Conservation (phyloP, 2,113 vertebrate species). For the Mohoua ochrocephala region DNA sequence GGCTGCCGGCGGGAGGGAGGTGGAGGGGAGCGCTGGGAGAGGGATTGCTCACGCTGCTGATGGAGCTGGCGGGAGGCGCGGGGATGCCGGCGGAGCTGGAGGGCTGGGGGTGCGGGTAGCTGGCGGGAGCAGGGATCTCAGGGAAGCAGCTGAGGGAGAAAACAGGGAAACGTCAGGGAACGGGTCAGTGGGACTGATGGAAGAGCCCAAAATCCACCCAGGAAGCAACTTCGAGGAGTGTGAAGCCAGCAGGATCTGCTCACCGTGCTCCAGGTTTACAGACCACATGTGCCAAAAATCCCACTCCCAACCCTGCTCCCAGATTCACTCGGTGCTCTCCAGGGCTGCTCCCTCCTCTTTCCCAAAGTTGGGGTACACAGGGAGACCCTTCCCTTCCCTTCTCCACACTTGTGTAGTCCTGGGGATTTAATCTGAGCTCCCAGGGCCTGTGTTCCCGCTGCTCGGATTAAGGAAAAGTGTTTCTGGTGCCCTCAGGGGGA, state of each 20-base stretch:
- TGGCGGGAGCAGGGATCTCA: conserved; percentile 85
- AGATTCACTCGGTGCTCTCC: not conserved
- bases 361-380: rapidly evolving
- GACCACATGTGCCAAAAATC: not conserved
- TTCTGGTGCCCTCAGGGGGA: not conserved
- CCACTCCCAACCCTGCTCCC: not conserved
- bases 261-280: rapidly evolving
- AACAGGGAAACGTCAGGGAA: not conserved
- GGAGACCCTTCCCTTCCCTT: not conserved
- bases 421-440: not conserved
- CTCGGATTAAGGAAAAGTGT: not conserved
- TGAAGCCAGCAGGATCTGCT: not conserved
- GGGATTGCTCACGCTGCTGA: conserved; percentile 41
- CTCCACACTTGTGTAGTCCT: rapidly evolving
- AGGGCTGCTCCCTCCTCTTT: no score
- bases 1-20: conserved; percentile 56
- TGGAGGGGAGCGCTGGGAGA: conserved; percentile 63
- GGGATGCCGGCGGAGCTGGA: conserved; percentile 55
- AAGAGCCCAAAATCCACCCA: not conserved
- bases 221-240: not conserved
- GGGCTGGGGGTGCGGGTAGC: conserved; percentile 71
- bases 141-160: conserved; percentile 88
- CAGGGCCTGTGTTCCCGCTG: not conserved
- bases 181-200: not conserved
- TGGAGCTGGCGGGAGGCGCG: not conserved